These are phyloP conservation scores for Poecilia picta DNA, from an alignment of 2,797 vertebrate genomes.

Conservation along the genomic window DNA sequence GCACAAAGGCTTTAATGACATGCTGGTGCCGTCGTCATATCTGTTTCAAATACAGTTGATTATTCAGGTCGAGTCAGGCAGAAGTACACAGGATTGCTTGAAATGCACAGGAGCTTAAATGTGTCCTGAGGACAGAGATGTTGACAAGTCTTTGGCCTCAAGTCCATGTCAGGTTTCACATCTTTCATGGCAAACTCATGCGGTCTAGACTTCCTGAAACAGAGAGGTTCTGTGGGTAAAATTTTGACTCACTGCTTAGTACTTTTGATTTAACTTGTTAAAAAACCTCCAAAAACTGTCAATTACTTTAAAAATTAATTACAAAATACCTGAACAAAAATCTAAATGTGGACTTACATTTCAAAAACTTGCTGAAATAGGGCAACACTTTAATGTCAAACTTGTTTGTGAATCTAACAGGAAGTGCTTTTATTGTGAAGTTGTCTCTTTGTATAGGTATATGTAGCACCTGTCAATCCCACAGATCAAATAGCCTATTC, in stretches of 20 bases:
- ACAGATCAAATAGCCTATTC: background rate
- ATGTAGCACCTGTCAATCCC: background rate
- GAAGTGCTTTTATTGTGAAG: background rate
- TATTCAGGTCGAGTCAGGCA: slow-evolving; percentile 32
- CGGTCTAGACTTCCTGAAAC: background rate
- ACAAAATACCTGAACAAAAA: background rate
- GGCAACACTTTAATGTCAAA: background rate
- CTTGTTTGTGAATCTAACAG: background rate
- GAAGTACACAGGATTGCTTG: slow-evolving; percentile 20
- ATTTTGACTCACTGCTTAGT: background rate
- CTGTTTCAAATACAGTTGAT: slow-evolving; percentile 46
- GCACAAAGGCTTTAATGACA: slow-evolving; percentile 35
- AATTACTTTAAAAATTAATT: background rate
- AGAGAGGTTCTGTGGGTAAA: background rate
- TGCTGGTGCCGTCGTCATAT: slow-evolving; percentile 57
- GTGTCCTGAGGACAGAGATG: background rate
- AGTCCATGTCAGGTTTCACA: background rate
- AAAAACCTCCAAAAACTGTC: background rate
- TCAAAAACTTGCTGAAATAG: background rate
- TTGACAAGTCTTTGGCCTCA: background rate
- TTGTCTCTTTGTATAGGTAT: background rate
- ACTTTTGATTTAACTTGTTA: background rate
- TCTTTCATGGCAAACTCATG: background rate
- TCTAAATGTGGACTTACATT: background rate
- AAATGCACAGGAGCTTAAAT: slow-evolving; percentile 28